Base-by-base conservation (phyloP, 2,888 invertebrate genomes). In the Erebia aethiops region DNA sequence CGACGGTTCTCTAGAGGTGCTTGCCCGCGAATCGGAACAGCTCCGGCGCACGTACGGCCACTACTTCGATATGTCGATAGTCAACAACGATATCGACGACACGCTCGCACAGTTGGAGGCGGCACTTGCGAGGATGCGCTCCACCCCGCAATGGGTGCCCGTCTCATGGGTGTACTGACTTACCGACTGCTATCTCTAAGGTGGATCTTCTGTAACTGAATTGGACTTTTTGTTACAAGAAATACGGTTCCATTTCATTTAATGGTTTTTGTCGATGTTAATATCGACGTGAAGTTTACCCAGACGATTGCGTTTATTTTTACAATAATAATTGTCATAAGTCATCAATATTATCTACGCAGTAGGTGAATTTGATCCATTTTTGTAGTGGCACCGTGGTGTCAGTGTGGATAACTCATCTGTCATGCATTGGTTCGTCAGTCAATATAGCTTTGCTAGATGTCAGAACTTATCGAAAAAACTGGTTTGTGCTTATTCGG, bases 31-130 rank as follows among this genome's bases (percentile, higher is more conserved):
- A 90, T 99, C 99, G 66, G 99, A 99, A 81, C 96, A 98, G 90
- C 94, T 99, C 75, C 97, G 98, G 52, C 98, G 98, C 86, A 98
- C 99, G 14, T 99, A 99, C 93, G 99, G 99, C 60, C 99, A 99
- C 91, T 98, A 98, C 93, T 99, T 99, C 94, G 99, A 99, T 94
- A 94, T 99, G 88, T 98, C 97, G 79, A 98, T 99, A 84, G 97
- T 99, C 76, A 99, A 99, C 95, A 99, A 99, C 94, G 99, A 99
- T 93, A 99, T 99, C 76, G 99, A 99, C 89, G 99, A 99, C 89
- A 99, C 99, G 54, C 98, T 99, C 82, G 95, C 96, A 60, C 97
- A 98, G 76, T 94, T 99, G 79, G 98, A 99, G 88, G 95, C 96
- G 76, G 97, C 98, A 26, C 96, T 99, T 80, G 98, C 98, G 77